A percentile compares a stretch with the other conserved stretches of the same genome.
Conservation (phyloP, 2,113 vertebrate species). For the Sapayoa aenigma region DNA sequence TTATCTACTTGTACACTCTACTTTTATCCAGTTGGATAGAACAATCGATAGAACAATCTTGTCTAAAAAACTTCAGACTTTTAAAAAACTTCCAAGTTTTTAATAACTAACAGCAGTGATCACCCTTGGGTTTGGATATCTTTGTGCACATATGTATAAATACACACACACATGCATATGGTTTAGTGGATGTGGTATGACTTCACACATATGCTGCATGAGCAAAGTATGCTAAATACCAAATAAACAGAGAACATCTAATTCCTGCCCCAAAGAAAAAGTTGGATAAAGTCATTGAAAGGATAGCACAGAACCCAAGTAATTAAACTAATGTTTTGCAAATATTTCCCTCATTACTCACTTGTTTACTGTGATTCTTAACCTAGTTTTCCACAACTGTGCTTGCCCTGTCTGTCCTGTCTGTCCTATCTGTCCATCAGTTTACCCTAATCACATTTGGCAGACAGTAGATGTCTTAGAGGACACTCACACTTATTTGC, state of each 20-base stretch:
- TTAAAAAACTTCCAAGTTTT: background rate
- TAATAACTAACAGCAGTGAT: background rate
- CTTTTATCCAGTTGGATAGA: background rate
- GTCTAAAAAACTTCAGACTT: background rate
- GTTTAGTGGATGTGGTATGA: background rate
- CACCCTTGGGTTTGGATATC: background rate
- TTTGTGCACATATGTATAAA: background rate
- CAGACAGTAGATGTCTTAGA: slow-evolving; percentile 53
- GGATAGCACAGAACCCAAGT: background rate
- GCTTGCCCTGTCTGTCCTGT: background rate
- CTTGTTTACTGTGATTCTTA: slow-evolving; percentile 49
- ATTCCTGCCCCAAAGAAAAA: background rate
- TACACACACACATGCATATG: background rate
- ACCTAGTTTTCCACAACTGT: slow-evolving; percentile 35
- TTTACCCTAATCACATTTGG: slow-evolving; percentile 43
- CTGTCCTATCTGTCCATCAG: slow-evolving; percentile 46
- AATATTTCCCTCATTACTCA: slow-evolving; percentile 56
- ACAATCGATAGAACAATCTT: background rate
- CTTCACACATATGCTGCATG: background rate
- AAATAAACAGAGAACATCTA: background rate
- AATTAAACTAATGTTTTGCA: background rate
- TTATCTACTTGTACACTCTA: background rate
- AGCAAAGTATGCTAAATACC: background rate
- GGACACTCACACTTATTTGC: slow-evolving; percentile 28
- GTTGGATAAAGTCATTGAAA: background rate